Base-by-base conservation (phyloP, 2,888 invertebrate genomes). In the Geophilus truncorum region DNA sequence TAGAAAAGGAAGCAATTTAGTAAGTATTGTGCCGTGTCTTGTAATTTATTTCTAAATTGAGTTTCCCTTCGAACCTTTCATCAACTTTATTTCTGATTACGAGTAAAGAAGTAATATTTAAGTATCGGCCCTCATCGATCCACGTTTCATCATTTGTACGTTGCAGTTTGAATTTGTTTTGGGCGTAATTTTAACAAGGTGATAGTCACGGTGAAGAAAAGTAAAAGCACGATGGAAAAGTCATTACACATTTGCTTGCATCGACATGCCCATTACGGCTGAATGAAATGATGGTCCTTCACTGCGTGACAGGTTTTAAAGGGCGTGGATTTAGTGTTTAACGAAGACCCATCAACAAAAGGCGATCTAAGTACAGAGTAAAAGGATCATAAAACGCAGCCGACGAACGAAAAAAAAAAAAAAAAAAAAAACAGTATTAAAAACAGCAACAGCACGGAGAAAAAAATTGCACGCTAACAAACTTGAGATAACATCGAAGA, bases 331-430 rank as follows among this genome's bases (percentile, higher is more conserved):
- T 70, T 70, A 70, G 70, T 70, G 70, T 70, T 70, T 70, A 70
- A 70, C 70, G 70, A 70, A 70, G 70, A 28, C 70, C 70, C 70
- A 70, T 70, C 70, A 70, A 28, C 28, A 70, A 28, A 28, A 70
- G 70, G 70, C 70, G 70, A 70, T 70, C 70, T 70, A 70, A 70
- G 70, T 70, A 70, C 70, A 70, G 70, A 70, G 70, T 70, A 70
- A 70, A 28, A 25, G 51, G 70, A 70, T 70, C 70, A 28, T 70
- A 70, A 70, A 70, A 70, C n/a, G 70, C 70, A 70, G 70, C 28
- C 70, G 28, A 70, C 70, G n/a, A n/a, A n/a, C n/a, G n/a, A n/a
- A n/a, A n/a, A n/a, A n/a, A n/a, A n/a, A n/a, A n/a, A n/a, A n/a
- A n/a, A n/a, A 70, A 70, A 25, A 28, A 70, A 70, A 70, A 70